Percentiles rank a stretch among this genome's conserved stretches.
phyloP scores from a whole-genome alignment of 2,797 vertebrate genomes.

The Hybognathus amarus region DNA sequence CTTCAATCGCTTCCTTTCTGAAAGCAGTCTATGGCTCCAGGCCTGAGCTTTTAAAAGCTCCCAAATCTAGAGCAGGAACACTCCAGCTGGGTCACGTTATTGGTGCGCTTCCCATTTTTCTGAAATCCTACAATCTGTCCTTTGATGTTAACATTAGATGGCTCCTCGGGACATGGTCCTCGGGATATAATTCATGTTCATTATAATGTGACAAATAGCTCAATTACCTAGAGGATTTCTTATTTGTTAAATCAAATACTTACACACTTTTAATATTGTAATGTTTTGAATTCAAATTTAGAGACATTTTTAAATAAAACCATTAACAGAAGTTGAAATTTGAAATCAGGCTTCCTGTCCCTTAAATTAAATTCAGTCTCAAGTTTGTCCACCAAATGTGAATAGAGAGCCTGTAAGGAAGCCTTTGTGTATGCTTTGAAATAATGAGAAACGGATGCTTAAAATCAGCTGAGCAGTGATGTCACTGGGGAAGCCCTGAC shows the following conservation, averaged over 20 bases:
- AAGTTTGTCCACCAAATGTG: slow-evolving; percentile 13
- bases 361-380: slow-evolving; percentile 23
- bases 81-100: slow-evolving; percentile 63
- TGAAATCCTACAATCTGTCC: slow-evolving; percentile 23
- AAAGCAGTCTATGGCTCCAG: slow-evolving; percentile 57
- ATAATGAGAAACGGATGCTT: slow-evolving; percentile 54
- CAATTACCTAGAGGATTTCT: neutral
- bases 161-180: neutral
- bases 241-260: slow-evolving; percentile 22
- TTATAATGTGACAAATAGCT: slow-evolving; percentile 14
- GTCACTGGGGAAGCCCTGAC: slow-evolving; percentile 75
- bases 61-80: slow-evolving; percentile 62
- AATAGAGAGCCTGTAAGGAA: slow-evolving; percentile 10
- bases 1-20: slow-evolving; percentile 47
- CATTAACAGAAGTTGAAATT: slow-evolving; percentile 36
- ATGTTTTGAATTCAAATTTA: neutral
- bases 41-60: slow-evolving; percentile 60
- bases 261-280: neutral
- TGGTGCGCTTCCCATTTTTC: slow-evolving; percentile 47
- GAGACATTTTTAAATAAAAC: neutral
- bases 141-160: slow-evolving; percentile 19
- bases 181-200: neutral
- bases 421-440: slow-evolving; percentile 34
- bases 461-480: slow-evolving; percentile 75
- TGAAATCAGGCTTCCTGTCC: neutral